phyloP scores from a whole-genome alignment of 2,797 vertebrate species.

The Benthosema pterotum region DNA sequence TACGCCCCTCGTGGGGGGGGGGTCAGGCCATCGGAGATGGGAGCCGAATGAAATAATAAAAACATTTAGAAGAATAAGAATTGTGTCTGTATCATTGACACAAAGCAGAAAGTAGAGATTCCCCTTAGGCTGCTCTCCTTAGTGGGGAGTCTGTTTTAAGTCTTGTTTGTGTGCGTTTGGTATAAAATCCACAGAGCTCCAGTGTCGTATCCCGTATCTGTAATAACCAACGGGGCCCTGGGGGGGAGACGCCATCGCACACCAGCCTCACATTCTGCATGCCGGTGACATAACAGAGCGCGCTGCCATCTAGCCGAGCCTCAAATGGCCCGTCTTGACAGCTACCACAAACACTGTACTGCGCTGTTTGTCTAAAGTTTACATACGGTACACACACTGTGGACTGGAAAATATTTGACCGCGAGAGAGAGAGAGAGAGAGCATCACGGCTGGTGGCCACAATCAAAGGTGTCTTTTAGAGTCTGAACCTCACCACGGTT shows the following conservation, averaged over 20 bases:
- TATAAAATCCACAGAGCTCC: background rate
- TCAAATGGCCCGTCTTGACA: constrained; percentile 35
- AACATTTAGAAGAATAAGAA: background rate
- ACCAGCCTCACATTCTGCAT: constrained; percentile 58
- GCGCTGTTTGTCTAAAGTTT: constrained; percentile 2
- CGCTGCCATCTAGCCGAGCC: constrained; percentile 8
- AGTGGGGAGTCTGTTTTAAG: background rate
- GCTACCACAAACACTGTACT: constrained; percentile 39
- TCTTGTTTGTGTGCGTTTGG: constrained; percentile 2
- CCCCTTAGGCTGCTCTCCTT: background rate
- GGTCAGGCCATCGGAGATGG: background rate
- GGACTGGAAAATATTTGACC: constrained; percentile 1
- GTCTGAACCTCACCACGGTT: constrained; percentile 2
- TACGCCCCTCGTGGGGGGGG: no score
- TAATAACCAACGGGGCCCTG: constrained; percentile 21
- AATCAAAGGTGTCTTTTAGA: no score
- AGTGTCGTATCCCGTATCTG: background rate
- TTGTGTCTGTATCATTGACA: background rate
- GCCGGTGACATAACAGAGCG: constrained; percentile 29
- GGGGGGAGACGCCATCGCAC: constrained; percentile 43
- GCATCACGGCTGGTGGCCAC: background rate
- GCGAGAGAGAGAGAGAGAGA: constrained; percentile 19
- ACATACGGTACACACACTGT: constrained; percentile 8
- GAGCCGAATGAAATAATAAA: background rate
- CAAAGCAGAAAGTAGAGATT: background rate